Percentiles rank a stretch among this genome's conserved stretches.
These are phyloP conservation scores for Smithornis capensis DNA, from an alignment of 2,113 vertebrate species.

Conservation along the genomic window DNA sequence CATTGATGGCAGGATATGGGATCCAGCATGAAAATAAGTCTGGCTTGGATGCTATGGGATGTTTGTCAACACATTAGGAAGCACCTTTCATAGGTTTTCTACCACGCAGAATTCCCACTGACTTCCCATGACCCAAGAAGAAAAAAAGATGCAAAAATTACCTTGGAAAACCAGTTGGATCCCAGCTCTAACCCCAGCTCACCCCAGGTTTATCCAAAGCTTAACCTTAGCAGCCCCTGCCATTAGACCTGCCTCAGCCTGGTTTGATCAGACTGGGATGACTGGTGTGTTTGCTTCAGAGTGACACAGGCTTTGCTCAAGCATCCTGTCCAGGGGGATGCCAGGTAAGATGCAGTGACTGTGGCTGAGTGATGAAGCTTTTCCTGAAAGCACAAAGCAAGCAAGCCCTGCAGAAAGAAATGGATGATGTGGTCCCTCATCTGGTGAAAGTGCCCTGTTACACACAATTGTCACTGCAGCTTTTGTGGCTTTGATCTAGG, in stretches of 20 bases:
- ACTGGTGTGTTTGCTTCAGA: background rate
- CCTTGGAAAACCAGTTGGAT: background rate
- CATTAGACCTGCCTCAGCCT: background rate
- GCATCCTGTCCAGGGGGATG: fast-evolving
- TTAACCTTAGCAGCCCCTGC: background rate
- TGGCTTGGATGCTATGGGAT: background rate
- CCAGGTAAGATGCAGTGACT: fast-evolving
- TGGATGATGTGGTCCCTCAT: conserved; percentile 11
- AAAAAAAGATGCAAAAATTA: background rate
- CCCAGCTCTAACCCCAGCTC: background rate
- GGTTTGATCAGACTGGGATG: background rate
- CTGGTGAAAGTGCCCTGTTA: conserved; percentile 15
- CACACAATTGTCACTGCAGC: background rate
- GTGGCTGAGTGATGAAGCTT: background rate
- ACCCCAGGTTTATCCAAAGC: background rate
- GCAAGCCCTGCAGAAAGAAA: background rate
- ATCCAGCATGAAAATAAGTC: background rate
- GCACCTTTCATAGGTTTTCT: background rate
- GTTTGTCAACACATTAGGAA: background rate
- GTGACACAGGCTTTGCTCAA: background rate
- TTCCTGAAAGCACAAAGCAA: background rate
- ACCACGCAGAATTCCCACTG: background rate
- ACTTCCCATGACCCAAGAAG: background rate
- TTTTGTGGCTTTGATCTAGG: background rate
- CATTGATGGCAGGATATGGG: background rate